phyloP scores from a whole-genome alignment of 1,140 invertebrate genomes.

The Neotoxoptera formosana region DNA sequence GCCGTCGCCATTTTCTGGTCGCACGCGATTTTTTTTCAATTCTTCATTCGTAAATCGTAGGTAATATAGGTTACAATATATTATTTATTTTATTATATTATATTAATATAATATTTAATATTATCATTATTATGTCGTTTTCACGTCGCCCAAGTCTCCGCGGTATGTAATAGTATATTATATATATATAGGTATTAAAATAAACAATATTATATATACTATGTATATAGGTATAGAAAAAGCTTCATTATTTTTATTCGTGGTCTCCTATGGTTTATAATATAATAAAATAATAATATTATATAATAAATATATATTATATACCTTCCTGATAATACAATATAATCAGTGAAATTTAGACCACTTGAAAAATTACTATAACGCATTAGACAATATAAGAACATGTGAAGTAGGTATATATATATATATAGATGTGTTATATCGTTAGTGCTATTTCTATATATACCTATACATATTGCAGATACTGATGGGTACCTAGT shows the following conservation, averaged over 20 bases:
- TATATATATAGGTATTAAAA: too few relatives aligned
- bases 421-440: neutral
- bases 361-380: neutral
- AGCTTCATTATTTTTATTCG: neutral
- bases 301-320: too few relatives aligned
- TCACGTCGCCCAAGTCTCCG: too few relatives aligned
- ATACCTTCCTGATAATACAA: too few relatives aligned
- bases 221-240: neutral
- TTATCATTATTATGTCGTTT: neutral
- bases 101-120: too few relatives aligned
- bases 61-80: neutral
- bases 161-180: too few relatives aligned
- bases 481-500: too few relatives aligned
- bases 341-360: neutral
- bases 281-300: neutral
- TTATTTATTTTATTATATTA: too few relatives aligned
- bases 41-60: neutral
- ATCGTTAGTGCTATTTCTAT: too few relatives aligned
- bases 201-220: too few relatives aligned
- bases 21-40: neutral
- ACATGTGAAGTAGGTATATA: too few relatives aligned
- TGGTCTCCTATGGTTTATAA: neutral
- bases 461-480: too few relatives aligned
- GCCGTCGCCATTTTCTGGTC: conserved; percentile 50
- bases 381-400: neutral